A percentile compares a stretch with the other conserved stretches of the same genome.
Conservation (phyloP, 2,888 invertebrate genomes). For the Plebejus anna region DNA sequence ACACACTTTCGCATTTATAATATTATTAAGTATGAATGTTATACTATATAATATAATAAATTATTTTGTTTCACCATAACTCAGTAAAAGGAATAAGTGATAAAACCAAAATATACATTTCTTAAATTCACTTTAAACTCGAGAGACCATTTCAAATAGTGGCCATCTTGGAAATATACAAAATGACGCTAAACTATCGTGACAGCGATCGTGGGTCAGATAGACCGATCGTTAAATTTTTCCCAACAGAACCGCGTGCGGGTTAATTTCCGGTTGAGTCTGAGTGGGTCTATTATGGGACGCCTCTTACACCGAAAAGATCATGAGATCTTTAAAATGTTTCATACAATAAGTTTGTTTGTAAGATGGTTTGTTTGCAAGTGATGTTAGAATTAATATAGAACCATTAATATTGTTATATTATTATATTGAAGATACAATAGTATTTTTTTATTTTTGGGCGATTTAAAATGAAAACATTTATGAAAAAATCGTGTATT, state of each 20-base stretch:
- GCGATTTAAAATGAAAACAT: no score
- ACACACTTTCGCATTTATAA: background rate
- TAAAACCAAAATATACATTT: background rate
- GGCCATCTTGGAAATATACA: background rate
- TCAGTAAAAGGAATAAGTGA: background rate
- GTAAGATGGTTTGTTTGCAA: background rate
- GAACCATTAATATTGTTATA: no score
- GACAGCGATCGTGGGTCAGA: slow-evolving; percentile 32
- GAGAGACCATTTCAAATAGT: background rate
- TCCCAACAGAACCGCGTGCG: slow-evolving; percentile 39
- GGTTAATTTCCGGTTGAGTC: slow-evolving; percentile 45
- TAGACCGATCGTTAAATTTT: slow-evolving; percentile 47
- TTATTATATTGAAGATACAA: no score
- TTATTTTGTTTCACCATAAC: background rate
- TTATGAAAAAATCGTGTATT: no score
- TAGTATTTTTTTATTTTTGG: no score
- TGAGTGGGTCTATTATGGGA: slow-evolving; percentile 34
- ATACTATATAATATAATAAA: no score
- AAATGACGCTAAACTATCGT: background rate
- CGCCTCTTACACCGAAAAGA: slow-evolving; percentile 32
- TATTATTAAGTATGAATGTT: no score
- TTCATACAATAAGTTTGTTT: background rate
- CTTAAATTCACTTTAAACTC: background rate
- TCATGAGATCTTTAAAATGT: background rate
- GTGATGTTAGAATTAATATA: no score